Evolutionary conservation across 2,888 invertebrate genomes (phyloP).

Genomic region (Pecten maximus): DNA sequence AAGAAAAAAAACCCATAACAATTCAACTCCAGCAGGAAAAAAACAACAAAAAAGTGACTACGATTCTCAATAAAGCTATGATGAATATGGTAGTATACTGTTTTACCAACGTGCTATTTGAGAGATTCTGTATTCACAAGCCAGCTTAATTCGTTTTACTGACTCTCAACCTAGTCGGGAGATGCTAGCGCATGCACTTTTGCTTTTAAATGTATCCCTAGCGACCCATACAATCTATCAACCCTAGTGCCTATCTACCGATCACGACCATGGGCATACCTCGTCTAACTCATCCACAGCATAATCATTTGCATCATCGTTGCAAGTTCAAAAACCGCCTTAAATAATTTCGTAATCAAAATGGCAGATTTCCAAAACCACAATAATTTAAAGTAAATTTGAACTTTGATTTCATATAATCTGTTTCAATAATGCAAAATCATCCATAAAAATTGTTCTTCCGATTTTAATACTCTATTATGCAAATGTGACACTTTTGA

Average conservation of each 20-base stretch:
- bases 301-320: not conserved
- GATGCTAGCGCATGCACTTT: not conserved
- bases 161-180: not conserved
- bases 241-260: not conserved
- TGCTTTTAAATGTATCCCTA: not conserved
- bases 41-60: no score
- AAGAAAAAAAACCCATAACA: no score
- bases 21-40: no score
- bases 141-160: not conserved
- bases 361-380: not conserved
- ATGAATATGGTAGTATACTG: not conserved
- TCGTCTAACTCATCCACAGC: not conserved
- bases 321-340: not conserved
- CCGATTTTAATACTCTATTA: no score
- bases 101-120: not conserved
- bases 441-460: not conserved
- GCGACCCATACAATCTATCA: not conserved
- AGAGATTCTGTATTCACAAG: not conserved
- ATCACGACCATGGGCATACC: not conserved
- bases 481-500: no score
- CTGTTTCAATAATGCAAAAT: not conserved
- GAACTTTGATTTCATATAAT: not conserved
- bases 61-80: not conserved
- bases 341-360: not conserved
- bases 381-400: not conserved